A percentile compares a stretch with the other conserved stretches of the same genome.
phyloP scores from a whole-genome alignment of 2,888 invertebrate genomes.

The Andricus curvator region DNA sequence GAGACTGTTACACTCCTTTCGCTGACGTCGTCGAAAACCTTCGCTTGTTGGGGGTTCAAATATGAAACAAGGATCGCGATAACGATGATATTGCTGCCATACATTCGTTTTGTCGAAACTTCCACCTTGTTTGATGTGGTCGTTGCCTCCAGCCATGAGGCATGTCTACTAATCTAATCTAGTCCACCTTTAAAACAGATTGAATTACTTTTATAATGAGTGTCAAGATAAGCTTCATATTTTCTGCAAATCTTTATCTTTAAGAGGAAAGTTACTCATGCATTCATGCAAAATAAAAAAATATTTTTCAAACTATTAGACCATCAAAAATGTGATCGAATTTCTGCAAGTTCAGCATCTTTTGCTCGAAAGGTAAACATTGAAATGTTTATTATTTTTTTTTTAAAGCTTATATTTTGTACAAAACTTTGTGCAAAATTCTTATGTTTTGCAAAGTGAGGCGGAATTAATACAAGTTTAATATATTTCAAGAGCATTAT shows the following conservation, averaged over 20 bases:
- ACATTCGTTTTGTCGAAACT: conserved; percentile 69
- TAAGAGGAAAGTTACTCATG: background rate
- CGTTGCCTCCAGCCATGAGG: conserved; percentile 75
- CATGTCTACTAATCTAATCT: conserved; percentile 73
- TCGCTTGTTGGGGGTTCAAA: conserved; percentile 60
- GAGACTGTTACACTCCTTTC: conserved; percentile 62
- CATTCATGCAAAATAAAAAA: background rate
- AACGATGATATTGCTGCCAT: conserved; percentile 63
- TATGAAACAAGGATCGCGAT: conserved; percentile 58
- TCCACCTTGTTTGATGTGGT: conserved; percentile 71
- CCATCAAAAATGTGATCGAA: background rate
- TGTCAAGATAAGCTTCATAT: background rate
- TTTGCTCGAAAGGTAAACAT: no score
- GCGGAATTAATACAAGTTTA: no score
- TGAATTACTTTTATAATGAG: background rate
- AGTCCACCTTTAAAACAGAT: conserved; percentile 65
- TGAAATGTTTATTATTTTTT: no score
- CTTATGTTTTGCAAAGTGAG: no score
- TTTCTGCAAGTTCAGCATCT: no score
- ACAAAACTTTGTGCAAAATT: no score
- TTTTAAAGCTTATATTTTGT: no score
- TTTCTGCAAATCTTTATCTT: conserved; percentile 23
- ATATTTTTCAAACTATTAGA: background rate
- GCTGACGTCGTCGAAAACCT: conserved; percentile 65
- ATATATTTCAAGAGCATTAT: no score